Conservation (phyloP, 1,140 invertebrate genomes). For the Aphaenogaster floridana region DNA sequence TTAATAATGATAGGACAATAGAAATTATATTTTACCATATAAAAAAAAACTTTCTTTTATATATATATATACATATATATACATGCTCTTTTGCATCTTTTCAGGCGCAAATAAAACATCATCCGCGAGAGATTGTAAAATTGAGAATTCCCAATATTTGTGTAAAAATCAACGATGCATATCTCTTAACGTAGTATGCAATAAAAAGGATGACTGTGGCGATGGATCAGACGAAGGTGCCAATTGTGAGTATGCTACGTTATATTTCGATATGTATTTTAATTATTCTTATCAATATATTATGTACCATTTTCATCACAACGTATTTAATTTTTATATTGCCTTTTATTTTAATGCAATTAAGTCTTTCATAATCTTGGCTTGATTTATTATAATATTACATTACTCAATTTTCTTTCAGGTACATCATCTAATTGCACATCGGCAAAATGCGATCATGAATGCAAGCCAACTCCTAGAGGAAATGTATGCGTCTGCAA, state of each 20-base stretch:
- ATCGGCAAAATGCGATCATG: conserved; percentile 62
- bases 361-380: not conserved
- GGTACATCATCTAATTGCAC: conserved; percentile 60
- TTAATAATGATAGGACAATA: not conserved
- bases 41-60: conserved; percentile 70
- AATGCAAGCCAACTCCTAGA: conserved; percentile 86
- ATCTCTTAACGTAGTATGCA: conserved; percentile 89
- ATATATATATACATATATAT: too few species aligned
- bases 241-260: conserved; percentile 86
- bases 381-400: not conserved
- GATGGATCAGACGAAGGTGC: conserved; percentile 92
- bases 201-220: conserved; percentile 91
- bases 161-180: conserved; percentile 91
- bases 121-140: conserved; percentile 83
- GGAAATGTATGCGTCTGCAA: conserved; percentile 92
- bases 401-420: conserved; percentile 35
- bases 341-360: not conserved
- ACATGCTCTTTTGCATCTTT: not conserved
- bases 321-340: not conserved
- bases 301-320: not conserved
- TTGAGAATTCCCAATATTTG: conserved; percentile 85
- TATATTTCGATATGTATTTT: not conserved
- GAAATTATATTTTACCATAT: conserved; percentile 32
- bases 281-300: not conserved
- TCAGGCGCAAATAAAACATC: conserved; percentile 60